Conservation (phyloP, 1,140 invertebrate genomes). For the Eufriesea mexicana region DNA sequence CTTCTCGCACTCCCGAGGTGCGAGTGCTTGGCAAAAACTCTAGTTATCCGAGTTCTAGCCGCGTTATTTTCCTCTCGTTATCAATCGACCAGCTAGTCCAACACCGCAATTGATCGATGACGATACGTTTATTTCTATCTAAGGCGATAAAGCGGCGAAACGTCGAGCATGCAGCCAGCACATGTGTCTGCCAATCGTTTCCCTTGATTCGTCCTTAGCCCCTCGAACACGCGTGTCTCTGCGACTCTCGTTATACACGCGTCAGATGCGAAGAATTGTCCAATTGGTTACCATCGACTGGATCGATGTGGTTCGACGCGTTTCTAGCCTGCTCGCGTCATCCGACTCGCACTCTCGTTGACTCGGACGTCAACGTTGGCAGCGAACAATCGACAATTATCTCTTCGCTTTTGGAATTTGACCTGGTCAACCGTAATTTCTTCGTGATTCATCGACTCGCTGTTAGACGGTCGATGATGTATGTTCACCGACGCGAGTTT, state of each 20-base stretch:
- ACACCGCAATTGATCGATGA: background rate
- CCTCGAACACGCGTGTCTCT: background rate
- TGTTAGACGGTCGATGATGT: background rate
- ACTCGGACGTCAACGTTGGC: background rate
- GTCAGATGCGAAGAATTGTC: background rate
- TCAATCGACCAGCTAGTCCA: background rate
- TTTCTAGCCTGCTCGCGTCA: background rate
- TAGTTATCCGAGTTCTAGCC: background rate
- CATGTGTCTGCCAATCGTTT: background rate
- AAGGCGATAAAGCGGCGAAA: background rate
- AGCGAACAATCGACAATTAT: background rate
- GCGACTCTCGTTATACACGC: background rate
- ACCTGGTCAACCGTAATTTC: background rate
- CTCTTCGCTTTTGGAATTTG: background rate
- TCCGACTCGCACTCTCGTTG: background rate
- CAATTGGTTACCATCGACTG: background rate
- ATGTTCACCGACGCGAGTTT: background rate
- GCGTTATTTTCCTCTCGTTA: background rate
- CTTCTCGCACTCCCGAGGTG: background rate
- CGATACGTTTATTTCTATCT: background rate
- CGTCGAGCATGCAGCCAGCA: too few relatives aligned
- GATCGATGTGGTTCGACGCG: background rate
- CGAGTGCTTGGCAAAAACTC: too few relatives aligned
- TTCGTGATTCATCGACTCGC: slow-evolving; percentile 11
- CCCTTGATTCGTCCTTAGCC: background rate